Evolutionary conservation across 2,797 vertebrate species (phyloP).

Genomic region (Acipenser oxyrinchus): DNA sequence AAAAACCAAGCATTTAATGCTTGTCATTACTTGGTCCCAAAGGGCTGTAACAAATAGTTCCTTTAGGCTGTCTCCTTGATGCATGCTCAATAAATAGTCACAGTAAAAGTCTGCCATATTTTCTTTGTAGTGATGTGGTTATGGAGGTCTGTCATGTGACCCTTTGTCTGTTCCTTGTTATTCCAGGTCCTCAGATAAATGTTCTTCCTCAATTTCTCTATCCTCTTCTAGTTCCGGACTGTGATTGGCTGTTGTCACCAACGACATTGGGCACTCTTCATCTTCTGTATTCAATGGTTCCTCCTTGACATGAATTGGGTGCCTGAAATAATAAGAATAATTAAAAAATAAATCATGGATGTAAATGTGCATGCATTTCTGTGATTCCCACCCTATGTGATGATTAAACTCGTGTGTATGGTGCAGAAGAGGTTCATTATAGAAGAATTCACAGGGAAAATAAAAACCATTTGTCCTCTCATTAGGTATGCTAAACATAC

Average conservation of each 20-base stretch:
- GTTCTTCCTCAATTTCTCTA: constrained; percentile 97
- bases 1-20: constrained; percentile 84
- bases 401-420: too few relatives aligned
- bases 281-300: constrained; percentile 95
- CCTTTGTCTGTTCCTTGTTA: constrained; percentile 70
- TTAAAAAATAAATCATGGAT: too few relatives aligned
- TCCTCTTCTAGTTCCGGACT: constrained; percentile 97
- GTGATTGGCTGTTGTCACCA: constrained; percentile 98
- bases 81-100: constrained; percentile 99
- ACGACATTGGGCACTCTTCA: constrained; percentile 96
- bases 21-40: constrained; percentile 81
- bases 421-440: too few relatives aligned
- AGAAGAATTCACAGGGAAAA: too few relatives aligned
- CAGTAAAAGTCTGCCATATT: constrained; percentile 88
- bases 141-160: constrained; percentile 71
- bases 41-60: constrained; percentile 90
- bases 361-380: too few relatives aligned
- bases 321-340: constrained; percentile 55
- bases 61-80: constrained; percentile 87
- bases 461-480: neutral
- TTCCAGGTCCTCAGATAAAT: constrained; percentile 97
- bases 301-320: constrained; percentile 90
- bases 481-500: constrained; percentile 13
- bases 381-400: too few relatives aligned
- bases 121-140: constrained; percentile 84